phyloP scores from a whole-genome alignment of 2,888 invertebrate species.

The Agrochola lychnidis region DNA sequence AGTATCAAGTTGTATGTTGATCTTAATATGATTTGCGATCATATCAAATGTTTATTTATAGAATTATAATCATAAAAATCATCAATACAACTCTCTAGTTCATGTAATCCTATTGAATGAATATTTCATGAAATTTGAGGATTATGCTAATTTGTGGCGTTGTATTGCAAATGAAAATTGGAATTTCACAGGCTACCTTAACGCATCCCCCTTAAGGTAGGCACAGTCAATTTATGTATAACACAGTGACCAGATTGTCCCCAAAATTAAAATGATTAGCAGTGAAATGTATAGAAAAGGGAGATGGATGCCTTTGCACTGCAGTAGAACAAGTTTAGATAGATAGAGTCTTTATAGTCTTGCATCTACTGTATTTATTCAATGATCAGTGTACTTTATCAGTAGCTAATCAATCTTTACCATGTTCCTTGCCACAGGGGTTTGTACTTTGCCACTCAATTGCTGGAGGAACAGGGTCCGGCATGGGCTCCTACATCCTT shows the following conservation, averaged over 20 bases:
- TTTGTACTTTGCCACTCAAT: conserved; percentile 99
- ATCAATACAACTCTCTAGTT: no score
- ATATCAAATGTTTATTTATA: no score
- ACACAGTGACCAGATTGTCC: neutral
- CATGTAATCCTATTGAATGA: no score
- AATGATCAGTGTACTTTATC: neutral
- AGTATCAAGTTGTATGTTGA: no score
- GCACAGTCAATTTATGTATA: neutral
- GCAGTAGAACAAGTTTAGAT: neutral
- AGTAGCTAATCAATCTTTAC: neutral
- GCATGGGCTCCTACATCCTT: conserved; percentile 99
- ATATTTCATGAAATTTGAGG: no score
- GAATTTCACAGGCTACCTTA: no score
- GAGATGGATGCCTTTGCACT: neutral
- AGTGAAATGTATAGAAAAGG: neutral
- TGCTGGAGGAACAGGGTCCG: conserved; percentile 99
- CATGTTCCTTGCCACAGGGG: conserved; percentile 90
- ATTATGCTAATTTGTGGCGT: no score
- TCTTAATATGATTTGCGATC: no score
- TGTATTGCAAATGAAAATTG: no score
- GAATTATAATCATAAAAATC: no score
- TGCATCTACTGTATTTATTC: neutral
- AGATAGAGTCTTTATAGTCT: neutral
- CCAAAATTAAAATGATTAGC: neutral
- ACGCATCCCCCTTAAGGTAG: neutral